Evolutionary conservation across 2,113 vertebrate genomes (phyloP), one percentile per base, ranked within the genome.

Genomic region (Sisor rabdophorus): DNA sequence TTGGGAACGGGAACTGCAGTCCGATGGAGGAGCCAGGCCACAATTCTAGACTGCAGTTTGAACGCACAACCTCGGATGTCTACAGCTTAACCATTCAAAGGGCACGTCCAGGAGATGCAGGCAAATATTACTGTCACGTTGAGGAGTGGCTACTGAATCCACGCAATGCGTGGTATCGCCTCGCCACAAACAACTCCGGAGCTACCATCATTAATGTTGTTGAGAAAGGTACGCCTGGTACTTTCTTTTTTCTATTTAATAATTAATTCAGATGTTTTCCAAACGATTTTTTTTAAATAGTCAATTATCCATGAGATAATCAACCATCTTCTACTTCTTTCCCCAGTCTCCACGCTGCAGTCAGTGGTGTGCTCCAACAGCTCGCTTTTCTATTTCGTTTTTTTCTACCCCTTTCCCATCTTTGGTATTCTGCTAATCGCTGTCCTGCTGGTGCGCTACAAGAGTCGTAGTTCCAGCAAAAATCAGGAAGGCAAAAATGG

Each of bases 391-490:
- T 98, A 98, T 91, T 97, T 99, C 0, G 90, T 99, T 82, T 98
- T 99, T 91, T 99, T 99, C 83, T 99, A 99, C 89, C 97, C 97
- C 0, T 99, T 98, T 88, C 97, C 97, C 82, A 95, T 99, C 87
- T 98, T 98, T 0, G 95, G 93, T 81, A 93, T 97, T 89, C 94
- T 99, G 67, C 92, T 98, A 90, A 96, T 98, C 85, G 93, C 95
- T 47, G 90, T 99, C 86, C 92, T 98, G 64, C 88, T 96, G n/a
- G 94, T 98, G 75, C 94, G 96, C 82, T 98, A 94, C 92, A 96
- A 94, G 91, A 93, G 93, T 84, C 93, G 96, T 54, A 92, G 88
- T 88, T 92, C 93, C 87, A 93, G 90, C 92, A 97, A 96, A 88
- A 96, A 94, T 85, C 95, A 96, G 0, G 97, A 99, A 1, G 96